phyloP scores from a whole-genome alignment of 1,140 invertebrate genomes.

The Brachionus manjavacas region DNA sequence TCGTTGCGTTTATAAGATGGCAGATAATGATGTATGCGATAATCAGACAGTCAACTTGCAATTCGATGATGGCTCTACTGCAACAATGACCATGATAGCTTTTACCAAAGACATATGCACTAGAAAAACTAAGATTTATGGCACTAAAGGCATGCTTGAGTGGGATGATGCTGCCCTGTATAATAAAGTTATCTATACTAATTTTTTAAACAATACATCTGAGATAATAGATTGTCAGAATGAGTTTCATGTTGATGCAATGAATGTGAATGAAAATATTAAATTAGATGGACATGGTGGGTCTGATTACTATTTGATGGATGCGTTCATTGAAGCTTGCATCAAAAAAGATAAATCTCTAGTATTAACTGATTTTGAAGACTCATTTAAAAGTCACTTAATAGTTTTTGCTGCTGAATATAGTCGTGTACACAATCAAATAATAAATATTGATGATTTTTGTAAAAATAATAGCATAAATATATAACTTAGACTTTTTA shows the following conservation, averaged over 20 bases:
- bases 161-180: slow-evolving; percentile 47
- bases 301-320: slow-evolving; percentile 54
- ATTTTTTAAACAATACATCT: slow-evolving; percentile 46
- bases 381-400: slow-evolving; percentile 50
- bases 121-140: slow-evolving; percentile 48
- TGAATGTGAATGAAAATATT: not conserved
- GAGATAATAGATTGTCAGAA: slow-evolving; percentile 44
- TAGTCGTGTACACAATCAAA: slow-evolving; percentile 49
- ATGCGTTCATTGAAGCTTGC: slow-evolving; percentile 53
- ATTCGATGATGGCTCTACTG: slow-evolving; percentile 58
- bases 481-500: too few relatives aligned
- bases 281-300: slow-evolving; percentile 52
- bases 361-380: slow-evolving; percentile 50
- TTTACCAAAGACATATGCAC: slow-evolving; percentile 56
- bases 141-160: slow-evolving; percentile 45
- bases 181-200: slow-evolving; percentile 44
- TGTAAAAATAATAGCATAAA: not conserved
- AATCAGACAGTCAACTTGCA: slow-evolving; percentile 59
- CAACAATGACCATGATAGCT: slow-evolving; percentile 58
- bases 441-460: slow-evolving; percentile 45
- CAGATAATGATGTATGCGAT: slow-evolving; percentile 58
- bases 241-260: not conserved
- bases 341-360: slow-evolving; percentile 44
- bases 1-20: slow-evolving; percentile 56
- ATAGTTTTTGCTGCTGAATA: slow-evolving; percentile 54